Evolutionary conservation across 2,113 vertebrate genomes (phyloP), one percentile per base, ranked within the genome.

Genomic region (Siniperca knerii): DNA sequence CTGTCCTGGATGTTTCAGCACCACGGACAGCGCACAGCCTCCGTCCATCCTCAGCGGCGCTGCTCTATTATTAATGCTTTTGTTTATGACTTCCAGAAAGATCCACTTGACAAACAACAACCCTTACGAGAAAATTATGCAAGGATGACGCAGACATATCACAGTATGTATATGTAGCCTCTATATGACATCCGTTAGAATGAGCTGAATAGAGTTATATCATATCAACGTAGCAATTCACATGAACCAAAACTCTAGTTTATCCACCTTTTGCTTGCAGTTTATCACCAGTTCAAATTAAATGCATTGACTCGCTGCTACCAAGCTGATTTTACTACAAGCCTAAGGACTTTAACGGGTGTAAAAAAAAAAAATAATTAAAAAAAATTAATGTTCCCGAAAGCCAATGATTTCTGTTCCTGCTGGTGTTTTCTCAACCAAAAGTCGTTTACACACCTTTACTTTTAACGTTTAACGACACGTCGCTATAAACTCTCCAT

Each of bases 1-100:
- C 79, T 72, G 68, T 42, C 54, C 68, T 3, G 71, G 48, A 68
- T 40, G 68, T 62, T 93, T 89, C 87, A 90, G 88, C 65, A 90
- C 90, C 91, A 65, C 50, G 76, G 87, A 93, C 81, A 92, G 91
- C 80, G 77, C 78, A 35, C 75, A 54, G 58, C 37, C 70, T 77
- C 61, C 8, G n/a, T 55, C 58, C 48, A 21, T 12, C 44, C 33
- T 64, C 42, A 18, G 68, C 64, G 37, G 25, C 44, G 2, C 65
- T 70, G 64, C 71, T 82, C 54, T 21, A 48, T 81, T 57, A 37
- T 35, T 86, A 23, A 80, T 46, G 46, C 57, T 46, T 55, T 58
- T 35, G 40, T 75, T 80, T 20, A 12, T 16, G 8, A 54, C 52
- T 77, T 79, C 67, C 73, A 55, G 42, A 81, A 58, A 62, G 25